phyloP scores from a whole-genome alignment of 2,113 vertebrate species.

The Anolis sagrei region DNA sequence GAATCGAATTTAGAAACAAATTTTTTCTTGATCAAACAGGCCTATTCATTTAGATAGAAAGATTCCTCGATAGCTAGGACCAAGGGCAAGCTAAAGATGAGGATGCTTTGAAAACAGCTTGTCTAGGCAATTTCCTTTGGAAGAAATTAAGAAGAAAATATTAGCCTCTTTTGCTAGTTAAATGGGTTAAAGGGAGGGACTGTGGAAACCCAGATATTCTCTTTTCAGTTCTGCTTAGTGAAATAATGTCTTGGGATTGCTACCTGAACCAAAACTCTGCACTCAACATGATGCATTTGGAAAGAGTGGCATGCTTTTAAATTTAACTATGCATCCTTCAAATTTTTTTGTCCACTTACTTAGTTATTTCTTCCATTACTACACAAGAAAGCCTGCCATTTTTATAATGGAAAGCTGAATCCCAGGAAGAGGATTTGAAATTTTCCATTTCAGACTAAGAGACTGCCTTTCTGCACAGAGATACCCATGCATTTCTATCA shows the following conservation, averaged over 20 bases:
- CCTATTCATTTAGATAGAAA: too few relatives aligned
- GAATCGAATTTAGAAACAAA: too few relatives aligned
- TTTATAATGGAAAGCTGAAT: slow-evolving; percentile 58
- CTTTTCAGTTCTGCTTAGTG: not conserved
- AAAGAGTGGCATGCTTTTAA: slow-evolving; percentile 29
- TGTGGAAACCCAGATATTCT: not conserved
- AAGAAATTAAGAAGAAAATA: slow-evolving; percentile 1
- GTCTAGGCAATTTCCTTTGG: slow-evolving; percentile 1
- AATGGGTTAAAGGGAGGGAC: slow-evolving; percentile 31
- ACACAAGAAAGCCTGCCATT: slow-evolving; percentile 49
- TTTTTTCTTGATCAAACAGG: too few relatives aligned
- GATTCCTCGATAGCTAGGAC: not conserved
- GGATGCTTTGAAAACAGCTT: not conserved
- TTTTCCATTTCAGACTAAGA: slow-evolving; percentile 38
- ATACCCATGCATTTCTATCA: slow-evolving; percentile 52
- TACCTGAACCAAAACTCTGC: not conserved
- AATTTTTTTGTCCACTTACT: slow-evolving; percentile 38
- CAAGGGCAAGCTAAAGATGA: not conserved
- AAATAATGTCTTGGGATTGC: not conserved
- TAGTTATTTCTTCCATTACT: slow-evolving; percentile 15
- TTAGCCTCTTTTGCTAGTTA: slow-evolving; percentile 25
- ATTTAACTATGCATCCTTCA: slow-evolving; percentile 8
- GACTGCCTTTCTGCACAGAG: not conserved
- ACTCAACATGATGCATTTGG: not conserved
- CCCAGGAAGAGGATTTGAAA: slow-evolving; percentile 38